phyloP scores from a whole-genome alignment of 1,140 invertebrate species.

The Neodiprion pinetum region DNA sequence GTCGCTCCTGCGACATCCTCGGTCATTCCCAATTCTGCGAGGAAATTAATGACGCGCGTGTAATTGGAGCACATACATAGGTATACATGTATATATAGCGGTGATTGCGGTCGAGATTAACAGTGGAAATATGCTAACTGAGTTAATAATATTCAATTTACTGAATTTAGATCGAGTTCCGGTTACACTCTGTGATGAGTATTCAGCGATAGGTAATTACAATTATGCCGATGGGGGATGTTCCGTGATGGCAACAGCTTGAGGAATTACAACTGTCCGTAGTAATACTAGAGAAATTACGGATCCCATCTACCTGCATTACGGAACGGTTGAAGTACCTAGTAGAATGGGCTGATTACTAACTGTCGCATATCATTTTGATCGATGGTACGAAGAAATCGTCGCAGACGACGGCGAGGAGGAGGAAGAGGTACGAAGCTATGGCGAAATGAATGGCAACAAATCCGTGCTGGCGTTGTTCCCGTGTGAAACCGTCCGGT shows the following conservation, averaged over 20 bases:
- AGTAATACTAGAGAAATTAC: neutral
- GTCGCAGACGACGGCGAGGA: slow-evolving; percentile 67
- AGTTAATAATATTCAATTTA: neutral
- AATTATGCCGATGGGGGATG: neutral
- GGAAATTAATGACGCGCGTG: neutral
- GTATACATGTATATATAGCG: neutral
- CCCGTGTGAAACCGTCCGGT: slow-evolving; percentile 60
- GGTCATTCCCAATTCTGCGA: slow-evolving; percentile 58
- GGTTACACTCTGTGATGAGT: neutral
- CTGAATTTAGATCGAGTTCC: neutral
- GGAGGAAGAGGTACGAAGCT: slow-evolving; percentile 65
- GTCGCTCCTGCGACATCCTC: slow-evolving; percentile 72
- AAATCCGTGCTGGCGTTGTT: slow-evolving; percentile 58
- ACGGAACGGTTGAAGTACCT: neutral
- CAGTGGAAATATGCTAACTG: neutral
- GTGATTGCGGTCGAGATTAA: neutral
- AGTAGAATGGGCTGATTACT: slow-evolving; percentile 35
- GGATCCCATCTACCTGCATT: neutral
- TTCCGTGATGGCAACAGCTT: neutral
- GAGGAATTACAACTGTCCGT: neutral
- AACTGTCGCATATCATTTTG: slow-evolving; percentile 66
- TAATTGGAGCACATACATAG: too few relatives aligned
- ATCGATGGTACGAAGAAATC: slow-evolving; percentile 69
- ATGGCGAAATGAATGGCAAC: slow-evolving; percentile 65
- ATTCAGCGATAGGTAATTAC: too few relatives aligned